phyloP scores from a whole-genome alignment of 2,888 invertebrate genomes.

The Helleia helle region DNA sequence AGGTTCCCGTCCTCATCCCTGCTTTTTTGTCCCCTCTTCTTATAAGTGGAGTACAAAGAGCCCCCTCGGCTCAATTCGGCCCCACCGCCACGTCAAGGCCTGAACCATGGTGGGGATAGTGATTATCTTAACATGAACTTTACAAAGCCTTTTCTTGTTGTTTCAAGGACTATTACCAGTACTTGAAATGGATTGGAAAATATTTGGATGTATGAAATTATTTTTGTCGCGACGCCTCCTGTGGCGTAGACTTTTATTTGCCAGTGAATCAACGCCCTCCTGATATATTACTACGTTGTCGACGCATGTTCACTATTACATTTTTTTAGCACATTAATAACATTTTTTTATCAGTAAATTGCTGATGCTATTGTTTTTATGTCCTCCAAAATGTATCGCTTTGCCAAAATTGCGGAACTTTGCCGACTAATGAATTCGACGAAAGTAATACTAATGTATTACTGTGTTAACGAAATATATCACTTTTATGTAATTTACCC shows the following conservation, averaged over 20 bases:
- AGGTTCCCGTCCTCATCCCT: too few relatives aligned
- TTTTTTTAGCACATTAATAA: conserved; percentile 31
- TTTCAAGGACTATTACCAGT: conserved; percentile 16
- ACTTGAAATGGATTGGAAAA: conserved; percentile 50
- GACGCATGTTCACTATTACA: conserved; percentile 46
- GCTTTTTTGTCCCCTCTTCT: too few relatives aligned
- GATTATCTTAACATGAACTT: too few relatives aligned
- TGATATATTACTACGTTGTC: conserved; percentile 44
- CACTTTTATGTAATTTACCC: too few relatives aligned
- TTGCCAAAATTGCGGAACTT: conserved; percentile 2
- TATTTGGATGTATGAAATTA: conserved; percentile 48
- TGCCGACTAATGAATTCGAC: too few relatives aligned
- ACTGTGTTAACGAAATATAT: too few relatives aligned
- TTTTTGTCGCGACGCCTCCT: conserved; percentile 53
- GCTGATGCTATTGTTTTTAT: conserved; percentile 12
- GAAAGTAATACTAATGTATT: too few relatives aligned
- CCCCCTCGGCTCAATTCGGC: too few relatives aligned
- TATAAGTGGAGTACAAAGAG: too few relatives aligned
- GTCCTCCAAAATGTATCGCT: conserved; percentile 1
- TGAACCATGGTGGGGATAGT: too few relatives aligned
- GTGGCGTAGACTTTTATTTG: conserved; percentile 48
- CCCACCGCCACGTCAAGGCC: too few relatives aligned
- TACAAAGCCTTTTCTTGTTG: too few relatives aligned
- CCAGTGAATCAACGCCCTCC: conserved; percentile 55
- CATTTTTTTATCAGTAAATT: conserved; percentile 20